Evolutionary conservation across 2,888 invertebrate genomes (phyloP), one percentile per base, ranked within the genome.

Genomic region (Xiphydria camelus): DNA sequence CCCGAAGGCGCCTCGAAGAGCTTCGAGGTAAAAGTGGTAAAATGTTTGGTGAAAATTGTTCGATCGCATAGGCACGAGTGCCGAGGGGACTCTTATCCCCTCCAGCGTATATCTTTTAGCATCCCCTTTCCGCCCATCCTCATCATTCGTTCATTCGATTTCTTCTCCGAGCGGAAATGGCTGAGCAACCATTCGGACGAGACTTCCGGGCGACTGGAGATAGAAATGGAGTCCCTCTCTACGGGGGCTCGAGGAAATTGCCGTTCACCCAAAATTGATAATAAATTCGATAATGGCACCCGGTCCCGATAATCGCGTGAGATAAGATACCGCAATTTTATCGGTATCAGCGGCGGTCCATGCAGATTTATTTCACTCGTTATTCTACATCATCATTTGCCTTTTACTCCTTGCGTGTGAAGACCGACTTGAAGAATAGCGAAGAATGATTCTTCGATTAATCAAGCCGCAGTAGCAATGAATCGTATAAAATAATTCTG

Each of bases 171-270:
- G 56, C 73, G 74, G 74, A 74, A 74, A 75, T 74, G 72, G 73
- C 64, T 72, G 73, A 72, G 66, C 70, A 74, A 64, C 66, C 72
- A 72, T 73, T 74, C 72, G 73, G 57, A 49, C 67, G 67, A 72
- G 68, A 72, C 68, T 73, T 73, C 71, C 72, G 72, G 62, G 53
- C 57, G 65, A 64, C 61, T 66, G 66, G 61, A 67, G 66, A 63
- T 58, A 66, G 71, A 73, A 73, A 74, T 73, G 68, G 68, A 73
- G 71, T 73, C 64, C 49, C 53, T 73, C 64, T 48, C 53, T 44
- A 38, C 46, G 26, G 45, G 39, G 35, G 26, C 35, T 45, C 47
- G 44, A 53, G 59, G 61, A 72, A 73, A 73, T 73, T 70, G 68
- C 71, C 68, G 67, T 68, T 66, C 63, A 56, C 59, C 57, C 54